phyloP scores from a whole-genome alignment of 2,113 vertebrate genomes.

The Tichodroma muraria region DNA sequence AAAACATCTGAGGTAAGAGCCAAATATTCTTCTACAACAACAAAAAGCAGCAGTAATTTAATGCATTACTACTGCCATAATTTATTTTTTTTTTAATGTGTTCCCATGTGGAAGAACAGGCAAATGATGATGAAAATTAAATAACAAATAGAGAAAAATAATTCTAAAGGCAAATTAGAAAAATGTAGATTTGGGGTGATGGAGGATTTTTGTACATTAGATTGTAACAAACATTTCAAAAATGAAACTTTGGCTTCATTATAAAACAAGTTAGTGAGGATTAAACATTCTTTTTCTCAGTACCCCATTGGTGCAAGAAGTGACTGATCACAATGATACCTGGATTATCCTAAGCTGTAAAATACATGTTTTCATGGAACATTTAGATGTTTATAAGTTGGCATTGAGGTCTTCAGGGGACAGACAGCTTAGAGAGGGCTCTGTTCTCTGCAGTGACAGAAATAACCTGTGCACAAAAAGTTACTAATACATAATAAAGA shows the following conservation, averaged over 20 bases:
- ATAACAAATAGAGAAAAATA: neutral
- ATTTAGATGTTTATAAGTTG: neutral
- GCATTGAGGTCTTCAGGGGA: neutral
- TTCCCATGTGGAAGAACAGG: neutral
- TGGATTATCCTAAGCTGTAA: neutral
- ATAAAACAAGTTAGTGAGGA: neutral
- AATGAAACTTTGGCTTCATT: neutral
- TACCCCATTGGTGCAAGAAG: neutral
- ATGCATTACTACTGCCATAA: neutral
- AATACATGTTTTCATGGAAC: neutral
- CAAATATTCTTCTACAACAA: neutral
- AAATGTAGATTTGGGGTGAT: neutral
- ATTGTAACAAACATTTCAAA: neutral
- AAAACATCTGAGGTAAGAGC: neutral
- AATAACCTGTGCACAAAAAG: neutral
- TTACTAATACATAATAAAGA: fast-evolving
- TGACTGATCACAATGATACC: neutral
- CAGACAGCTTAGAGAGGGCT: neutral
- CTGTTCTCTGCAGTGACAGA: neutral
- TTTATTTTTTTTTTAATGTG: too few species aligned
- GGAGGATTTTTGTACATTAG: neutral
- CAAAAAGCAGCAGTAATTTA: neutral
- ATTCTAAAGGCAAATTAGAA: neutral
- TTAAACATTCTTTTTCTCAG: neutral
- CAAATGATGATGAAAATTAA: neutral